Evolutionary conservation across 2,113 vertebrate species (phyloP).

Genomic region (Halichoeres trimaculatus): DNA sequence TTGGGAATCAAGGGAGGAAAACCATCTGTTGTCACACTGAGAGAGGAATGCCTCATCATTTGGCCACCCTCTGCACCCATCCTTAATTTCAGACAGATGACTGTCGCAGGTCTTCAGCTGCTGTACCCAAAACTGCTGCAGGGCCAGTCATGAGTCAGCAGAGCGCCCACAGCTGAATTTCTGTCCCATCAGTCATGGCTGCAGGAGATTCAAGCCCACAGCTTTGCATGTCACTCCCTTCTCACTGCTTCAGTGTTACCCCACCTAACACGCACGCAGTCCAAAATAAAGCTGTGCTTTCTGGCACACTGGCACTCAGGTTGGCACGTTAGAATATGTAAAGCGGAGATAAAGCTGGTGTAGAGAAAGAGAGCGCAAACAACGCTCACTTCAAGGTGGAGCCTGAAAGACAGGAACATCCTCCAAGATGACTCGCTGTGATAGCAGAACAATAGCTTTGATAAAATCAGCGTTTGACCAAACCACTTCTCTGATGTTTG

Average conservation of each 20-base stretch:
- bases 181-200: constrained; percentile 52
- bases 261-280: constrained; percentile 1
- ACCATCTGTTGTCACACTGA: constrained; percentile 9
- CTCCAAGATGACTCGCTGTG: neutral
- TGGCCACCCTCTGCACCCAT: constrained; percentile 28
- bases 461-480: constrained; percentile 7
- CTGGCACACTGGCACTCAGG: neutral
- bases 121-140: constrained; percentile 56
- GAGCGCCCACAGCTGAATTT: constrained; percentile 36
- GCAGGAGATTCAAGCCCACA: constrained; percentile 38
- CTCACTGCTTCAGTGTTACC: constrained; percentile 21
- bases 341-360: too few species aligned
- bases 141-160: constrained; percentile 55
- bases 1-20: neutral
- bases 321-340: neutral
- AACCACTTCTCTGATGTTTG: constrained; percentile 18
- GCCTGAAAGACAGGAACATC: constrained; percentile 3
- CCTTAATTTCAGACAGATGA: constrained; percentile 30
- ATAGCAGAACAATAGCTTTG: neutral
- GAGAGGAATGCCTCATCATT: constrained; percentile 25
- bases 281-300: neutral
- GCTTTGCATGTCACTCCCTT: constrained; percentile 21
- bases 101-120: constrained; percentile 47
- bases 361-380: neutral
- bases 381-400: neutral